phyloP scores from a whole-genome alignment of 2,113 vertebrate genomes.

The Rhabdornis inornatus region DNA sequence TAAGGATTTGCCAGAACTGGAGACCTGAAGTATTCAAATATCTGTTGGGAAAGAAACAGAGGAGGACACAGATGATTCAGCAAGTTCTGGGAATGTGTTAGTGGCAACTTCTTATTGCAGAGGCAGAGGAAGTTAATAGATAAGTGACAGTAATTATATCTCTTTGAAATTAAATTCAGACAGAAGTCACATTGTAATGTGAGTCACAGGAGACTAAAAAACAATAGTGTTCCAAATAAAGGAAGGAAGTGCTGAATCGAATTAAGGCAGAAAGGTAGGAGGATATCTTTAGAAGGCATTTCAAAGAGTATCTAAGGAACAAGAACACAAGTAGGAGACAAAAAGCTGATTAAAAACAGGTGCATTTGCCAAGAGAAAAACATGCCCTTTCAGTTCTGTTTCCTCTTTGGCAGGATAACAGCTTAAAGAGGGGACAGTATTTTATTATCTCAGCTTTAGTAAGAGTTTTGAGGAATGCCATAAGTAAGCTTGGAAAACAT shows the following conservation, averaged over 20 bases:
- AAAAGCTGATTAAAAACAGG: neutral
- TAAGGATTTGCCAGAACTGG: neutral
- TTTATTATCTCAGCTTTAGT: neutral
- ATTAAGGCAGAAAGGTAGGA: neutral
- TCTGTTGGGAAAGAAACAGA: neutral
- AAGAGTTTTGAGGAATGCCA: neutral
- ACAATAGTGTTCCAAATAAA: constrained; percentile 28
- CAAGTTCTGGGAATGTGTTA: constrained; percentile 17
- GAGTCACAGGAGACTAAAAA: neutral
- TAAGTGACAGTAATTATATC: neutral
- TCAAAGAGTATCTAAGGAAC: neutral
- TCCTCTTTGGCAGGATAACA: neutral
- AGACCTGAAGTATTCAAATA: neutral
- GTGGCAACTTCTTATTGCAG: neutral
- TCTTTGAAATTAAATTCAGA: constrained; percentile 10
- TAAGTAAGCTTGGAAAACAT: neutral
- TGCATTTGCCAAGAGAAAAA: neutral
- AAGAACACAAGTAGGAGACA: neutral
- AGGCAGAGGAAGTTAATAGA: constrained; percentile 11
- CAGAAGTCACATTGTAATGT: neutral
- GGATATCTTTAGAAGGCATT: neutral
- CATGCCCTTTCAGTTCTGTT: neutral
- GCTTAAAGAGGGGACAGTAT: neutral
- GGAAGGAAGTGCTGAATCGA: neutral
- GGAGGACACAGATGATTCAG: neutral